Evolutionary conservation across 2,113 vertebrate genomes (phyloP).

Genomic region (Seriola rivoliana): DNA sequence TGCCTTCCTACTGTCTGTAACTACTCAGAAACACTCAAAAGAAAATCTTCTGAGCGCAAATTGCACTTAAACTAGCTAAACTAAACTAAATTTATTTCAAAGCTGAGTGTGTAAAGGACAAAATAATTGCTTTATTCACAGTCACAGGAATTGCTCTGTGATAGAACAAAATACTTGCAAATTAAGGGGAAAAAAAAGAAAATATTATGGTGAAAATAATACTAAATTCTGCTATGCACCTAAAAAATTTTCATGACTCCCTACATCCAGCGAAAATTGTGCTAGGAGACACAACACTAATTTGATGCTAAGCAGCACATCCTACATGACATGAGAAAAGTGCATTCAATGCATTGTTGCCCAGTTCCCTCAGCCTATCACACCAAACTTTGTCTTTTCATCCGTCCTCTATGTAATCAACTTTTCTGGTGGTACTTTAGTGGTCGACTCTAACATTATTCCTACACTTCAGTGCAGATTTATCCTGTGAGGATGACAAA

Average conservation of each 20-base stretch:
- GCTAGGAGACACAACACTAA: conserved; percentile 9
- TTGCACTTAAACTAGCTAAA: conserved; percentile 63
- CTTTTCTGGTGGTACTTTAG: conserved; percentile 69
- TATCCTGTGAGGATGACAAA: conserved; percentile 66
- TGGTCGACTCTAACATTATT: conserved; percentile 50
- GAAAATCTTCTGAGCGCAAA: conserved; percentile 50
- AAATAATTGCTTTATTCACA: conserved; percentile 53
- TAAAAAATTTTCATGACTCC: not conserved
- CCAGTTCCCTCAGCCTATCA: conserved; percentile 51
- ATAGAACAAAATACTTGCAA: conserved; percentile 17
- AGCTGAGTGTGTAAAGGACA: conserved; percentile 61
- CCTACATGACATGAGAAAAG: conserved; percentile 21
- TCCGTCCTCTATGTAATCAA: conserved; percentile 60
- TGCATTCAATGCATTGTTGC: conserved; percentile 30
- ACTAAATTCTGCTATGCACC: conserved; percentile 1
- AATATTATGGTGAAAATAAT: conserved; percentile 9
- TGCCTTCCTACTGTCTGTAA: conserved; percentile 75
- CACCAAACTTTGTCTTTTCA: conserved; percentile 52
- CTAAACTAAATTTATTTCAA: conserved; percentile 75
- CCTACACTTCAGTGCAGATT: conserved; percentile 60
- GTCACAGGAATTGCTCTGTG: conserved; percentile 21
- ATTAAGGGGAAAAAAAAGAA: not conserved
- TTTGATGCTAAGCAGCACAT: conserved; percentile 30
- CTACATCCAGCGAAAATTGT: not conserved
- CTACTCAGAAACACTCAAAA: conserved; percentile 73